phyloP scores from a whole-genome alignment of 2,888 invertebrate genomes.

The Prosapia bicincta region DNA sequence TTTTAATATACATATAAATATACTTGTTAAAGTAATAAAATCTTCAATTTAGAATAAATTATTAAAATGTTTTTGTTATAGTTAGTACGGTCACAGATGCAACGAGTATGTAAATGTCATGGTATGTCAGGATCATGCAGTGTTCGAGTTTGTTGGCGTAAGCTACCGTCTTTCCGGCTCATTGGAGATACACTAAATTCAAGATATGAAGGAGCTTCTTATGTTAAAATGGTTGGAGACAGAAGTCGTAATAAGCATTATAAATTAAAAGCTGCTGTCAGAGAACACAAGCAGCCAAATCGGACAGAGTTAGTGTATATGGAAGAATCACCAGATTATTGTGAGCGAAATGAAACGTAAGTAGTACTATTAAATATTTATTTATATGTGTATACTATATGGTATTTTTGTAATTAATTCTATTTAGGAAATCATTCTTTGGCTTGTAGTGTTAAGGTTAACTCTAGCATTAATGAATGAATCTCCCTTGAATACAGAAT shows the following conservation, averaged over 20 bases:
- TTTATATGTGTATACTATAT: too few species aligned
- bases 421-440: too few species aligned
- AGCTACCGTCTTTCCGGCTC: constrained; percentile 69
- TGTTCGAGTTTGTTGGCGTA: constrained; percentile 85
- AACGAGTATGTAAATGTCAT: constrained; percentile 88
- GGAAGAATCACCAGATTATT: constrained; percentile 89
- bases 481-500: too few species aligned
- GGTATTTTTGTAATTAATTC: too few species aligned
- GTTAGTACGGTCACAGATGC: constrained; percentile 53
- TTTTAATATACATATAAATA: too few species aligned
- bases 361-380: too few species aligned
- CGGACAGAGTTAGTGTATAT: constrained; percentile 88
- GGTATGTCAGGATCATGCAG: constrained; percentile 93
- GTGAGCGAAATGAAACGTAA: constrained; percentile 80
- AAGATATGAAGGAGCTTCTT: constrained; percentile 83
- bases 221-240: constrained; percentile 70
- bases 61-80: constrained; percentile 17
- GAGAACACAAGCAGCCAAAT: constrained; percentile 80
- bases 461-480: too few species aligned
- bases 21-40: not conserved
- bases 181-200: constrained; percentile 76
- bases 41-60: too few species aligned
- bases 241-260: constrained; percentile 57
- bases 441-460: too few species aligned
- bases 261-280: constrained; percentile 67